Base-by-base conservation (phyloP, 2,888 invertebrate species). In the Cerastoderma edule region DNA sequence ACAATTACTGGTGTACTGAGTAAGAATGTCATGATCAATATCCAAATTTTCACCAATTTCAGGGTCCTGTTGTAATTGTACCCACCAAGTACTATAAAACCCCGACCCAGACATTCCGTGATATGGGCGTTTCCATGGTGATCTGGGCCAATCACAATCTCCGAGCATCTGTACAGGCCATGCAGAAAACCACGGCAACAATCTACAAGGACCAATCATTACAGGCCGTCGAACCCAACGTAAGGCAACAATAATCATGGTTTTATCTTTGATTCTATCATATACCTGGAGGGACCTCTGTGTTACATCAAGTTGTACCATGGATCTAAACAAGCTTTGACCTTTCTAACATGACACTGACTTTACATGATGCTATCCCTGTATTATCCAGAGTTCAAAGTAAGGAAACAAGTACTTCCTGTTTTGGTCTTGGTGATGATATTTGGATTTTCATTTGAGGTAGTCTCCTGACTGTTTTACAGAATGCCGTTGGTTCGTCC, bases 91-190 rank as follows among this genome's bases (percentile, higher is more conserved):
- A 93, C 77, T 92, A 92, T 82, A 90, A 83, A 54, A 92, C 93
- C 0, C 93, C 93, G 16, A 92, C 93, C 3, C 84, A 90, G 44
- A 74, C 85, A 19, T 92, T 93, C 83, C 87, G 89, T 68, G 91
- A 93, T 60, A 80, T 93, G 85, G 93, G 93, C 6, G 87, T 93
- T 24, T 93, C 93, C 27, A 83, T 92, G 82, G 89, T 93, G 2
- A 93, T 93, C 64, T 93, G 93, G 93, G 93, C 93, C 67, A 93
- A 93, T 83, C 93, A 93, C 78, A 93, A 93, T 67, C 75, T 93
- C 35, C 78, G 93, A 56, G 91, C 93, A 16, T 92, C 91, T 0
- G 87, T 93, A n/a, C 82, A 84, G n/a, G 93, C 93, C 24, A 93
- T 93, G 92, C 93, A 93, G 78, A 84, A 90, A 28, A 87, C 89